Percentiles rank a stretch among this genome's conserved stretches.
Conservation (phyloP, 1,140 invertebrate species). For the Drosophila tani region DNA sequence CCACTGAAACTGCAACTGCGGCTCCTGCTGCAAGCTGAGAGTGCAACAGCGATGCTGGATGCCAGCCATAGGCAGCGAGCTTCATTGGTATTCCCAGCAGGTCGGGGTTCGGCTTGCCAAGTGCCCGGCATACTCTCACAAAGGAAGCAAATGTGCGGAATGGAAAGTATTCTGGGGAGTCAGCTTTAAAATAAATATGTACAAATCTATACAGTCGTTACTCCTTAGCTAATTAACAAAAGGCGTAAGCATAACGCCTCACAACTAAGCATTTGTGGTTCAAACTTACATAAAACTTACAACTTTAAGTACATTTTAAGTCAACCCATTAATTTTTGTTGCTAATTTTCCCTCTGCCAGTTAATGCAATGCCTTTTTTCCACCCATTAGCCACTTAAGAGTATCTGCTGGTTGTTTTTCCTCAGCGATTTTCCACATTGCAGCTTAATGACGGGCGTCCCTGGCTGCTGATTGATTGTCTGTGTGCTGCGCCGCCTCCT, state of each 20-base stretch:
- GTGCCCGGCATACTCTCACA: not conserved
- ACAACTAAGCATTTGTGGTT: too few relatives aligned
- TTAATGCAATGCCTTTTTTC: slow-evolving; percentile 3
- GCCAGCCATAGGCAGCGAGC: slow-evolving; percentile 20
- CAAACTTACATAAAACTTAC: not conserved
- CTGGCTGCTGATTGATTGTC: slow-evolving; percentile 40
- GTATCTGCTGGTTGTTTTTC: slow-evolving; percentile 23
- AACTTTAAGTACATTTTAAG: slow-evolving; percentile 3
- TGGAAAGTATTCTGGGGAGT: slow-evolving; percentile 5
- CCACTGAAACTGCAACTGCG: slow-evolving; percentile 3
- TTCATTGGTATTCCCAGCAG: slow-evolving; percentile 51
- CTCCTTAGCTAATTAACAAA: not conserved
- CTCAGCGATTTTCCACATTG: slow-evolving; percentile 6
- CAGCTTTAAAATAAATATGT: not conserved
- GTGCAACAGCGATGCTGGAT: slow-evolving; percentile 24
- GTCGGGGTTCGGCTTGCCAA: slow-evolving; percentile 16
- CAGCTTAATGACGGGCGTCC: slow-evolving; percentile 40
- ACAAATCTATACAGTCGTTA: not conserved
- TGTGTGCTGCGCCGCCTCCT: slow-evolving; percentile 5
- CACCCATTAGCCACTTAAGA: slow-evolving; percentile 11
- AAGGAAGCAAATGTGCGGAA: slow-evolving; percentile 12
- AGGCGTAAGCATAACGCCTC: too few relatives aligned
- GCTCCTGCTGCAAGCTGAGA: slow-evolving; percentile 13
- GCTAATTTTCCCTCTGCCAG: not conserved
- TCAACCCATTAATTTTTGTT: not conserved